Base-by-base conservation (phyloP, 1,140 invertebrate species). In the Tetramorium simillimum region DNA sequence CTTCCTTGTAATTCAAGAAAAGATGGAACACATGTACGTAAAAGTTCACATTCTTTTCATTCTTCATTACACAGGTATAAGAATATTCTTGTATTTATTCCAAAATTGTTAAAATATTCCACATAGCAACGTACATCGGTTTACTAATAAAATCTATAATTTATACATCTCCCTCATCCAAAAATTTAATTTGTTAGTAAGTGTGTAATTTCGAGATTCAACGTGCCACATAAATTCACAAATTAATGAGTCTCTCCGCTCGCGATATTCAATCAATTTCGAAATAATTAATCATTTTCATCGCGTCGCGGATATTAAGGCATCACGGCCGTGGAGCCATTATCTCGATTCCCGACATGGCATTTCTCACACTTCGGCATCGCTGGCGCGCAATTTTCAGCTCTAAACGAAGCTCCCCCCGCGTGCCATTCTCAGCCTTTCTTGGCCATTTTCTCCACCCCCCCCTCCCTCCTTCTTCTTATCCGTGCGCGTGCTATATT, bases 301-400 rank as follows among this genome's bases (percentile, higher is more conserved):
- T 3, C 14, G 62, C 65, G 18, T 58, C 46, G 24, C 40, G 58
- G 58, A 81, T 80, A 81, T 58, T 86, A 69, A 78, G 62, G 43
- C 69, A 81, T 82, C 49, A 21, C 37, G 28, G 6, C 37, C 75
- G 21, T 18, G 37, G 28, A 12, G 37, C 49, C 40, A 69, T 81
- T 69, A 65, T 69, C 63, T 86, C 75, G 77, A 81, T 86, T 81
- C 62, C 40, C 24, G 62, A 80, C 80, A 14, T 24, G 37, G 80
- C 56, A 84, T 84, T 75, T 84, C 80, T 84, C 80, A 75, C 69
- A 84, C 80, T 84, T 84, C 24, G 80, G 80, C 80, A 75, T 84
- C n/a, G 69, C 53, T 86, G 76, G 87, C 87, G 91, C 93, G 93
- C 93, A 93, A 94, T 94, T 94, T 93, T 89, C 92, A 84, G 40